phyloP scores from a whole-genome alignment of 2,113 vertebrate species.

The Prietella phreatophila region DNA sequence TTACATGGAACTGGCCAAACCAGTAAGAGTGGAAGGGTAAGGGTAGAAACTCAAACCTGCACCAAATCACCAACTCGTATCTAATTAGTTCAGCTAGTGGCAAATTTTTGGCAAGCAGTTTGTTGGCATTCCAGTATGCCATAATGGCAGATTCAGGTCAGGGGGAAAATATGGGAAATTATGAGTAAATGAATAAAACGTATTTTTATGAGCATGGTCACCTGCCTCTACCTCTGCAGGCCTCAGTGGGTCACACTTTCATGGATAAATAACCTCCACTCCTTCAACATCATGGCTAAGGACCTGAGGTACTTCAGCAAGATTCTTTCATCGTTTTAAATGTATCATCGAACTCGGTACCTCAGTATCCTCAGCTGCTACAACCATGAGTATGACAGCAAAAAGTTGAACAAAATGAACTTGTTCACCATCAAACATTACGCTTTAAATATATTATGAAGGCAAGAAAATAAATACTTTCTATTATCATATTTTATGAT shows the following conservation, averaged over 20 bases:
- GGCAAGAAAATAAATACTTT: not conserved
- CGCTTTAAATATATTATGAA: not conserved
- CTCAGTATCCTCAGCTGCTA: conserved; percentile 24
- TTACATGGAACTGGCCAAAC: conserved; percentile 61
- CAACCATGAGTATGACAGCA: not conserved
- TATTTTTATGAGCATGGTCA: conserved; percentile 15
- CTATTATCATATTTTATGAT: not conserved
- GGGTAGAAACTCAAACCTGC: conserved; percentile 26
- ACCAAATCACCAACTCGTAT: conserved; percentile 40
- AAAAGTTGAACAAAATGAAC: not conserved
- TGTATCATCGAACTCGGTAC: conserved; percentile 54
- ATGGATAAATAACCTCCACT: conserved; percentile 33
- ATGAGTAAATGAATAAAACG: not conserved
- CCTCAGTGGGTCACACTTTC: conserved; percentile 11
- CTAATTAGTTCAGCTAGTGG: conserved; percentile 64
- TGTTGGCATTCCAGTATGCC: conserved; percentile 21
- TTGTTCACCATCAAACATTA: not conserved
- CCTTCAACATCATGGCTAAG: conserved; percentile 30
- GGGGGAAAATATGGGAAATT: not conserved
- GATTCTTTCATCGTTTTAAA: conserved; percentile 63
- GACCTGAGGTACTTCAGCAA: conserved; percentile 48
- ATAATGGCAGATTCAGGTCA: not conserved
- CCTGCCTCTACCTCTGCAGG: conserved; percentile 10
- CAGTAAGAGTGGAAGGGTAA: conserved; percentile 57
- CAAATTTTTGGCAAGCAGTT: conserved; percentile 62